Evolutionary conservation across 2,797 vertebrate genomes (phyloP), one percentile per base, ranked within the genome.

Genomic region (Spheniscus humboldti): DNA sequence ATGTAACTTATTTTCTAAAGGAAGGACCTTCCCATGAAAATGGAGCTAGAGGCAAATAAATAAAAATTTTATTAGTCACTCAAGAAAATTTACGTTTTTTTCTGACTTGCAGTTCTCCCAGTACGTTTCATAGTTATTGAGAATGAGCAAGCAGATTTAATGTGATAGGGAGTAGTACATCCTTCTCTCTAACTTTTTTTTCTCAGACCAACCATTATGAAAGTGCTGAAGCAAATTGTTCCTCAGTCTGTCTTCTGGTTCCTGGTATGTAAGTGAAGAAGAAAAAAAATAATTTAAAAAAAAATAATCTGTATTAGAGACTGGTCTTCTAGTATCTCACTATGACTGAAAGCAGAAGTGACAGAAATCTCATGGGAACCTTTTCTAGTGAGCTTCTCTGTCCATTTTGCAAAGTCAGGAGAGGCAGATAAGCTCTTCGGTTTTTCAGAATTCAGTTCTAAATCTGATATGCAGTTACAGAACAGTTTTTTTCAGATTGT

Each of bases 21-120:
- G 60, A 89, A 94, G 56, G 50, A 64, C 41, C 50, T 91, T 48
- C 68, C 27, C 7, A 5, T 72, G 78, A 82, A 97, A 96, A 85
- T 45, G 41, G 48, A 93, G 59, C 88, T 86, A 74, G 75, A 90
- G 85, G 86, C 68, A 93, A 95, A 74, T 67, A 85, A 90, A 86
- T 78, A 75, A 69, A 86, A 88, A 19, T 41, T 39, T 35, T 80
- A 68, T 80, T 80, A 87, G 74, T 85, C 74, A 77, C 37, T 79
- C 72, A 53, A 76, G 57, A 75, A 89, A 66, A 87, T 77, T 31
- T 76, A 76, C 12, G 5, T 86, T 13, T 77, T 63, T 56, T 80
- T 47, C 52, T 86, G 71, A 68, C 73, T 93, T 93, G 41, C 68
- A 64, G 45, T 83, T 92, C 9, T 55, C 37, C 48, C 35, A 52